Conservation (phyloP, 2,113 vertebrate genomes). For the Lepus americanus region DNA sequence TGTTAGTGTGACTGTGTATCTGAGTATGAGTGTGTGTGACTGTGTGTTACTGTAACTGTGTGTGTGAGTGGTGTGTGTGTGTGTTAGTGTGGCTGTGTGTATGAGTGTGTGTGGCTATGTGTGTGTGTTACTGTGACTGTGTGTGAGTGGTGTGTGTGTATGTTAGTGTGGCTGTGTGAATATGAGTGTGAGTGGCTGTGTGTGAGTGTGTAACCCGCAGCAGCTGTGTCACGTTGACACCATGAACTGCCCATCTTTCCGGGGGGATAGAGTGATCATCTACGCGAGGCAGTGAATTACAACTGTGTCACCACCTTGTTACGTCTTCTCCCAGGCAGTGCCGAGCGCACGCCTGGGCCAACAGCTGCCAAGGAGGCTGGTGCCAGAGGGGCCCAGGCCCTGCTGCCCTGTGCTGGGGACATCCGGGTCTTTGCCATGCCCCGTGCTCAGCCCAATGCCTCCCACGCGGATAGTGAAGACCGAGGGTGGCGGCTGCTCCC, state of each 20-base stretch:
- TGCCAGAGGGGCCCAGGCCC: rapidly evolving
- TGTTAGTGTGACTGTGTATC: too few species aligned
- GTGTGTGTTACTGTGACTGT: too few species aligned
- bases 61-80: too few species aligned
- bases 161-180: too few species aligned
- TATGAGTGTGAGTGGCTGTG: too few species aligned
- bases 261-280: slow-evolving; percentile 64
- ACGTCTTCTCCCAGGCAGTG: slow-evolving; percentile 43
- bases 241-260: neutral
- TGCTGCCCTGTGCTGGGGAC: neutral
- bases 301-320: slow-evolving; percentile 75
- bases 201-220: too few species aligned
- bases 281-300: slow-evolving; percentile 76
- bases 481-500: neutral
- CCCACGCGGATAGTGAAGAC: neutral
- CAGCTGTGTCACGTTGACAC: neutral
- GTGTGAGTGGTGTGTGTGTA: too few species aligned
- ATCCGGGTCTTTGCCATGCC: neutral
- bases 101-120: too few species aligned
- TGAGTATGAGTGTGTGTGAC: too few species aligned
- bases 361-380: neutral
- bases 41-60: too few species aligned
- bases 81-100: too few species aligned
- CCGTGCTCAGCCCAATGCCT: neutral
- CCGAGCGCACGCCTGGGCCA: too few species aligned